Base-by-base conservation (phyloP, 2,113 vertebrate species). In the Melierax canorus region DNA sequence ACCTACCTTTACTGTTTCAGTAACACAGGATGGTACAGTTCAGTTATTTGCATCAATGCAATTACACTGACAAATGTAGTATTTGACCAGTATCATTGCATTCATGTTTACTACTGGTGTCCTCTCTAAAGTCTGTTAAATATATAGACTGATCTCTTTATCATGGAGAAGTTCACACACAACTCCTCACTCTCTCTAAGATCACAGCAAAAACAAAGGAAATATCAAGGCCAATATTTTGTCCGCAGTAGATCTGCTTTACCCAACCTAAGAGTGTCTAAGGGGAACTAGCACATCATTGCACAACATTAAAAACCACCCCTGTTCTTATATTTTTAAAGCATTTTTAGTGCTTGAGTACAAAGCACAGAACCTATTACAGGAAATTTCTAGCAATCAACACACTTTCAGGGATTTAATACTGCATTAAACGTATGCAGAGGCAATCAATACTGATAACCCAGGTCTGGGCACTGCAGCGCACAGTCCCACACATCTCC, bases 251-350 rank as follows among this genome's bases (percentile, higher is more conserved):
- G 46, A 68, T 89, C 81, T 83, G 72, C 93, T 97, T 91, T 88
- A 94, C 60, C 73, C 80, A 88, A 55, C 46, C 18, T 60, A 80
- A 95, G 32, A 39, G 36, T 95, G 86, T 87, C 76, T 91, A 90
- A 94, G 50, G 86, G 16, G 27, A 95, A 86, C 87, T 81, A 96
- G 76, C 92, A 90, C n/a, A 78, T 86, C 86, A 97, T 95, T 97
- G 96, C 94, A 86, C 97, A 95, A 95, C 56, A 74, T 41, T 60
- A 64, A 94, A 92, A 67, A 26, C 73, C 97, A 91, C 85, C 96
- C 72, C 86, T 48, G 43, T 60, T 86, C 67, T 78, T 83, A 66
- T 21, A 72, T 63, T 97, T 95, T 80, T 88, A 98, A 96, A 89
- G 96, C 90, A 90, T 96, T 53, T 85, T 13, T 69, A 82, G 91